Evolutionary conservation across 2,113 vertebrate genomes (phyloP).

Genomic region (Perccottus glenii): DNA sequence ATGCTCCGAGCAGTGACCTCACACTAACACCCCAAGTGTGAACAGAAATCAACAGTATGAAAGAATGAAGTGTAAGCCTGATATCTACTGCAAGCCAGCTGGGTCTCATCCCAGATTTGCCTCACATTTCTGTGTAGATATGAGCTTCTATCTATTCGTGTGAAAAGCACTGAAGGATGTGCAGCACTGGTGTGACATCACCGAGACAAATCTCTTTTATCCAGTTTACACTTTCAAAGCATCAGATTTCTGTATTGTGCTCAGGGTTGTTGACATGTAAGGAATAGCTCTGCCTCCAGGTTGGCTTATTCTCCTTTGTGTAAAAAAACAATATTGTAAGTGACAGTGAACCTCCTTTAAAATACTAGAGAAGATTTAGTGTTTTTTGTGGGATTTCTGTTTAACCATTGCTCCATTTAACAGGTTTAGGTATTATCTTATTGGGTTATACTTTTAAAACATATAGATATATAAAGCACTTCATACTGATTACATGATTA

Average conservation of each 20-base stretch:
- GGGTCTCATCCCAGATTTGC: slow-evolving; percentile 56
- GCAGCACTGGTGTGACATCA: slow-evolving; percentile 34
- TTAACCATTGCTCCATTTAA: too few species aligned
- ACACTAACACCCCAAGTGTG: slow-evolving; percentile 46
- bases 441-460: too few species aligned
- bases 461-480: too few species aligned
- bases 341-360: neutral
- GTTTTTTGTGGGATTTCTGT: too few species aligned
- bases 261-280: slow-evolving; percentile 22
- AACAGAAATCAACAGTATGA: slow-evolving; percentile 55
- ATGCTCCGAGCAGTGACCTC: slow-evolving; percentile 36
- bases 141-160: slow-evolving; percentile 5
- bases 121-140: slow-evolving; percentile 35
- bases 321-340: neutral
- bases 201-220: slow-evolving; percentile 18
- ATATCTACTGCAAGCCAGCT: slow-evolving; percentile 52
- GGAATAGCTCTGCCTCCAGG: neutral
- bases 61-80: slow-evolving; percentile 49
- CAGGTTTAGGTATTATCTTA: too few species aligned
- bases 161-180: slow-evolving; percentile 1
- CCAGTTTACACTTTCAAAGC: slow-evolving; percentile 36
- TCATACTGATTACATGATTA: too few species aligned
- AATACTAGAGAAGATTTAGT: too few species aligned
- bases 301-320: neutral
- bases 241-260: slow-evolving; percentile 32